Evolutionary conservation across 2,888 invertebrate species (phyloP).

Genomic region (Drosophila prolongata): DNA sequence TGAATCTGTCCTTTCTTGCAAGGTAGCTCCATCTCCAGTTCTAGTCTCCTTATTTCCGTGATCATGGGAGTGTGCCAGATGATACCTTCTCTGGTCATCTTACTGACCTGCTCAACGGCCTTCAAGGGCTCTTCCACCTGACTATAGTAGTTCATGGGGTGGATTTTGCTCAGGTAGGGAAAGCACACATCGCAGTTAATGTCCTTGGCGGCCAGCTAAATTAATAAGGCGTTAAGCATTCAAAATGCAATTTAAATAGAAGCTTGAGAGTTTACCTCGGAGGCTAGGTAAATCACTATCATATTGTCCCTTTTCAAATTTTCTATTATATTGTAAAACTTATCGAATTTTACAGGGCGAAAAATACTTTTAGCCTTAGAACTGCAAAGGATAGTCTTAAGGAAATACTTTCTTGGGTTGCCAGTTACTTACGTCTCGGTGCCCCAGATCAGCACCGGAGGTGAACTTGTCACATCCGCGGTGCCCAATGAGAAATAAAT

Average conservation of each 20-base stretch:
- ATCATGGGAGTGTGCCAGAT: slow-evolving; percentile 7
- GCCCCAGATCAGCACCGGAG: slow-evolving; percentile 65
- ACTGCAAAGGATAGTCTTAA: not conserved
- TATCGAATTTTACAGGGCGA: slow-evolving; percentile 2
- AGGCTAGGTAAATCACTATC: slow-evolving; percentile 46
- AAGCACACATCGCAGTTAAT: slow-evolving; percentile 59
- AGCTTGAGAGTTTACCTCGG: slow-evolving; percentile 27
- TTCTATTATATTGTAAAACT: slow-evolving; percentile 37
- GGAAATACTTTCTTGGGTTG: not conserved
- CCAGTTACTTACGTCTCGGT: slow-evolving; percentile 43
- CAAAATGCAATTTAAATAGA: not conserved
- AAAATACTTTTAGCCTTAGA: slow-evolving; percentile 32
- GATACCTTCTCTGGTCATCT: not conserved
- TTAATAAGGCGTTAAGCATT: too few relatives aligned
- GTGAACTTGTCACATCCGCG: slow-evolving; percentile 14
- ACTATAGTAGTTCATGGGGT: slow-evolving; percentile 46
- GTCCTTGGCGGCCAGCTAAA: slow-evolving; percentile 54
- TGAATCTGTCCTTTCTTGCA: slow-evolving; percentile 40
- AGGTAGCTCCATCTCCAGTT: slow-evolving; percentile 15
- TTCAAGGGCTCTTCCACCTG: slow-evolving; percentile 50
- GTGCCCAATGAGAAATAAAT: not conserved
- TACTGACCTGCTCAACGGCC: slow-evolving; percentile 20
- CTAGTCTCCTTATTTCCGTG: not conserved
- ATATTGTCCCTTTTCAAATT: slow-evolving; percentile 40
- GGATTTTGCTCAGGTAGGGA: slow-evolving; percentile 25